phyloP scores from a whole-genome alignment of 2,797 vertebrate genomes.

The Numenius phaeopus region DNA sequence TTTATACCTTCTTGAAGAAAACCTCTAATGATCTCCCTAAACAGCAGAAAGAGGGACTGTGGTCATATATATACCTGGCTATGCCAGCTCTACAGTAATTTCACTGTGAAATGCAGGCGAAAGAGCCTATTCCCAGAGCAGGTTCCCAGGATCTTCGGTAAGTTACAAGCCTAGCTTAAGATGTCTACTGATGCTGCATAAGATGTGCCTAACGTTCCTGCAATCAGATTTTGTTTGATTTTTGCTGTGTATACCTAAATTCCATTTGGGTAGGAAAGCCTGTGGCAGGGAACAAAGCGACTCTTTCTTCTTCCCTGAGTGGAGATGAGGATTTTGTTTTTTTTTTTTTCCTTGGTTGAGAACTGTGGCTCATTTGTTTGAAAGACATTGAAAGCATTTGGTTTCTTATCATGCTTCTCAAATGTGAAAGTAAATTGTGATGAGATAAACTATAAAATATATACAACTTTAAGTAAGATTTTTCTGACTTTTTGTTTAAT shows the following conservation, averaged over 20 bases:
- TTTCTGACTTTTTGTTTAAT: neutral
- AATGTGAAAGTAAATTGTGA: neutral
- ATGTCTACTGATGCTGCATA: neutral
- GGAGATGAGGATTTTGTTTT: neutral
- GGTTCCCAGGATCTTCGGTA: neutral
- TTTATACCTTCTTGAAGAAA: neutral
- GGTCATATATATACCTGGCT: neutral
- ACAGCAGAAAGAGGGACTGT: neutral
- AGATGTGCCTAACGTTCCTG: neutral
- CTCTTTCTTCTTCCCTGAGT: neutral
- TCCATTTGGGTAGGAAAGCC: neutral
- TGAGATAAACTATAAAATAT: neutral
- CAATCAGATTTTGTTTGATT: slow-evolving; percentile 24
- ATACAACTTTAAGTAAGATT: neutral
- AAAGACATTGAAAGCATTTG: neutral
- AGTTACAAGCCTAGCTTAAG: neutral
- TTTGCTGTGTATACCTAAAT: slow-evolving; percentile 4
- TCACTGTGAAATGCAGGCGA: neutral
- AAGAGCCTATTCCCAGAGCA: neutral
- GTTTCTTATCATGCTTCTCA: neutral
- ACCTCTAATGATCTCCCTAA: neutral
- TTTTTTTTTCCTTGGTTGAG: neutral
- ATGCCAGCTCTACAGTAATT: neutral
- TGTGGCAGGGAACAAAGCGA: neutral
- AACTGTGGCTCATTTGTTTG: slow-evolving; percentile 18